These are phyloP conservation scores for Calidris pugnax DNA, from an alignment of 2,113 vertebrate species.

Conservation along the genomic window DNA sequence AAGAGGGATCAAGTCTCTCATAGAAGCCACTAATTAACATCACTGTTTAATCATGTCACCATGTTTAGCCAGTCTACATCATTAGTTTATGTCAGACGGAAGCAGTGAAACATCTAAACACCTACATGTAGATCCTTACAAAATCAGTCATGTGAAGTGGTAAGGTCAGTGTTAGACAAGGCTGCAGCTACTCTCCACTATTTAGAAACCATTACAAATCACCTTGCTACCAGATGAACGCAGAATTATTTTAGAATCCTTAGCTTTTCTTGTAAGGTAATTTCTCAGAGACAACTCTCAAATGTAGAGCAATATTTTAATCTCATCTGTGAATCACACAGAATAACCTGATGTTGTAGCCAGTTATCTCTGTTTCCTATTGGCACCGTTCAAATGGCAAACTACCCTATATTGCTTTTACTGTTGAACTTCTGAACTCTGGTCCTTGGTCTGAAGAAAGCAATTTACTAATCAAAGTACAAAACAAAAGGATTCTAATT, in stretches of 20 bases:
- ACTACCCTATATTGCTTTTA: not conserved
- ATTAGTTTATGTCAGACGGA: slow-evolving; percentile 80
- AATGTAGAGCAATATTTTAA: not conserved
- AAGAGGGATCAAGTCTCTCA: slow-evolving; percentile 56
- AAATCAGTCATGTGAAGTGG: slow-evolving; percentile 75
- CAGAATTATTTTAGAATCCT: slow-evolving; percentile 13
- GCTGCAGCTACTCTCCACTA: slow-evolving; percentile 43
- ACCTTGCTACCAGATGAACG: not conserved
- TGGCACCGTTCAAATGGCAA: not conserved
- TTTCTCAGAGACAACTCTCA: slow-evolving; percentile 45
- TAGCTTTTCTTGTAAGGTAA: slow-evolving; percentile 35
- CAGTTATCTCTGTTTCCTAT: not conserved
- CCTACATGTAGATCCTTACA: slow-evolving; percentile 67
- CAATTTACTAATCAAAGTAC: not conserved
- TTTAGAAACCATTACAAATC: slow-evolving; percentile 64
- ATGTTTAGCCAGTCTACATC: slow-evolving; percentile 75
- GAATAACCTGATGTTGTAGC: not conserved
- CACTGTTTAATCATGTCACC: slow-evolving; percentile 77
- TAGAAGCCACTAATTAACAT: slow-evolving; percentile 78
- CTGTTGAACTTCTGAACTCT: slow-evolving; percentile 1
- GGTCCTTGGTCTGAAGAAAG: not conserved
- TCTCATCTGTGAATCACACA: not conserved
- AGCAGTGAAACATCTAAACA: slow-evolving; percentile 70
- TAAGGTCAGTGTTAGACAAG: slow-evolving; percentile 70
- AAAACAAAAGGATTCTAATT: not conserved